Evolutionary conservation across 2,888 invertebrate species (phyloP).

Genomic region (Eledona agricola): DNA sequence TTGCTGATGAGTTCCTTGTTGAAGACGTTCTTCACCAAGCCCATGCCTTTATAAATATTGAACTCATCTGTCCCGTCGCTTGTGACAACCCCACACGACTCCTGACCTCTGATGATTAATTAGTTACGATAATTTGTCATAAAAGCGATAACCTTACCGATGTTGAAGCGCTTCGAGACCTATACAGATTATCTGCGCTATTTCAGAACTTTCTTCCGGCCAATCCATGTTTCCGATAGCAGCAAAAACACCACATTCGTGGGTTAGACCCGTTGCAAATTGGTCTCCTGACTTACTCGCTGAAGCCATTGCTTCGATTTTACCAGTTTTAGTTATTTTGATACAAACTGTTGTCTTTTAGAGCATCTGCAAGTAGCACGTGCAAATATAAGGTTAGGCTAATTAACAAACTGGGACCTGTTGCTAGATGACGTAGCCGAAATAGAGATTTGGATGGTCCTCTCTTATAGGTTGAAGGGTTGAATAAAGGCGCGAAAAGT

Average conservation of each 20-base stretch:
- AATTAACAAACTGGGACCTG: constrained; percentile 8
- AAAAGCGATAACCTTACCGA: constrained; percentile 65
- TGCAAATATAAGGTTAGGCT: constrained; percentile 17
- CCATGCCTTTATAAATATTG: constrained; percentile 91
- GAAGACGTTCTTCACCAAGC: constrained; percentile 92
- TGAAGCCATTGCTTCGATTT: neutral
- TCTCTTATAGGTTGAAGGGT: too few species aligned
- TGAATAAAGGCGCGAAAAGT: too few species aligned
- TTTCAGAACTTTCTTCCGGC: constrained; percentile 67
- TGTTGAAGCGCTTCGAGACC: constrained; percentile 93
- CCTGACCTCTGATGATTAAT: constrained; percentile 83
- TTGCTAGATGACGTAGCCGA: neutral
- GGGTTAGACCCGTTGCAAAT: constrained; percentile 67
- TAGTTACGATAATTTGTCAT: constrained; percentile 2
- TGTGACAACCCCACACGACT: constrained; percentile 96
- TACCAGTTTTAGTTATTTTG: neutral
- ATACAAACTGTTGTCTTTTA: neutral
- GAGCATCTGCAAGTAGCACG: constrained; percentile 6
- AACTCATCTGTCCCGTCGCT: constrained; percentile 85
- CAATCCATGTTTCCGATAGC: constrained; percentile 76
- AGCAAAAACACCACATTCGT: constrained; percentile 95
- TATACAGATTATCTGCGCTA: constrained; percentile 89
- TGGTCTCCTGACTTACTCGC: constrained; percentile 1
- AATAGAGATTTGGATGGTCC: neutral
- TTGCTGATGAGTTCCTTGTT: constrained; percentile 87